phyloP scores from a whole-genome alignment of 2,797 vertebrate species.

The Rhinatrema bivittatum region DNA sequence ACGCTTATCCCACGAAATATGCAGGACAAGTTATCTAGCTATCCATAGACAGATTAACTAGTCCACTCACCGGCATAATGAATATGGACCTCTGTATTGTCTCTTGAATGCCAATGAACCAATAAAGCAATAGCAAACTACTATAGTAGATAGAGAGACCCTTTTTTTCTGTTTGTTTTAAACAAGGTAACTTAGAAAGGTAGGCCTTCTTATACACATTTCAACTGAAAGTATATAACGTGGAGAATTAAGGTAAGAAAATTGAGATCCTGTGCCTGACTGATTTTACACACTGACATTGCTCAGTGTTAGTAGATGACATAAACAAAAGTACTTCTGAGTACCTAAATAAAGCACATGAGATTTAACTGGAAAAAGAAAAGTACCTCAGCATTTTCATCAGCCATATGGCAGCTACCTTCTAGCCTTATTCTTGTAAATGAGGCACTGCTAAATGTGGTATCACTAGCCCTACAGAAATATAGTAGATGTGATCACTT shows the following conservation, averaged over 20 bases:
- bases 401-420: constrained; percentile 68
- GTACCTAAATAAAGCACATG: constrained; percentile 59
- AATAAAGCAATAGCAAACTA: no score
- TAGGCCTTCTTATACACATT: constrained; percentile 27
- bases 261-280: constrained; percentile 19
- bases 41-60: no score
- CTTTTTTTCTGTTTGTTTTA: constrained; percentile 25
- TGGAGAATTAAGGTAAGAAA: constrained; percentile 29
- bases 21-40: no score
- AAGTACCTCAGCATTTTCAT: constrained; percentile 59
- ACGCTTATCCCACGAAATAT: no score
- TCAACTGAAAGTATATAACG: constrained; percentile 44
- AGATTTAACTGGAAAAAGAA: constrained; percentile 55
- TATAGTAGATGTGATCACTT: constrained; percentile 31
- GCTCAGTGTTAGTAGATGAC: constrained; percentile 39
- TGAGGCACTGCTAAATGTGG: constrained; percentile 57
- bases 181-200: constrained; percentile 25
- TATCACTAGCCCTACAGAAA: constrained; percentile 43
- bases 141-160: no score
- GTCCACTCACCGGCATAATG: no score
- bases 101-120: no score
- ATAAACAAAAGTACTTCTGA: constrained; percentile 50
- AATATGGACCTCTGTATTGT: no score
- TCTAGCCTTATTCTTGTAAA: constrained; percentile 54
- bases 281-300: constrained; percentile 36